A percentile compares a stretch with the other conserved stretches of the same genome.
Conservation (phyloP, 1,140 invertebrate genomes). For the Radopholus similis region DNA sequence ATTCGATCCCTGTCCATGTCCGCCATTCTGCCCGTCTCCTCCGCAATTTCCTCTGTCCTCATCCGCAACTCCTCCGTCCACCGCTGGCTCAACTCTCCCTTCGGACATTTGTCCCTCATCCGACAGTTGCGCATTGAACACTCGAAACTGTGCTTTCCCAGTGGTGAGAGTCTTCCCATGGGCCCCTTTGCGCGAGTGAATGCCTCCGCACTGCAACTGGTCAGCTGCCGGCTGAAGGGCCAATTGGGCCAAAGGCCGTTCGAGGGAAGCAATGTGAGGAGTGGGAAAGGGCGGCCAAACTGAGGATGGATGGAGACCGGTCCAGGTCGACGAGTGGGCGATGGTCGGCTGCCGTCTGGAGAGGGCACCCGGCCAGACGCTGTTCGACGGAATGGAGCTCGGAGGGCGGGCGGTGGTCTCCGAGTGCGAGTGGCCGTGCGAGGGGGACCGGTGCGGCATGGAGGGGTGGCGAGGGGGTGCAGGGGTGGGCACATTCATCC, state of each 20-base stretch:
- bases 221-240: not conserved
- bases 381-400: not conserved
- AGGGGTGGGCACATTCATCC: not conserved
- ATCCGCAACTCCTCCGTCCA: not conserved
- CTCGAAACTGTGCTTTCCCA: not conserved
- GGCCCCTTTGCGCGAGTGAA: not conserved
- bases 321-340: not conserved
- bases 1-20: no score
- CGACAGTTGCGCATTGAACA: not conserved
- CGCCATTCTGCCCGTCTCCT: no score
- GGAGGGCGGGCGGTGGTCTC: not conserved
- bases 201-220: not conserved
- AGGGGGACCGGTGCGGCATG: not conserved
- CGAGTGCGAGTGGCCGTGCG: not conserved
- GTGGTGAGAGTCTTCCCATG: not conserved
- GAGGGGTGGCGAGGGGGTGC: not conserved
- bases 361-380: not conserved
- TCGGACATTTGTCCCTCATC: not conserved
- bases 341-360: not conserved
- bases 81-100: not conserved
- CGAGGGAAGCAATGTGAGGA: not conserved
- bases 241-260: not conserved
- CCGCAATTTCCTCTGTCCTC: not conserved
- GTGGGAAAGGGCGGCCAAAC: not conserved
- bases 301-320: not conserved